These are phyloP conservation scores for Enteromius viviparus DNA, from an alignment of 2,797 vertebrate genomes.

Conservation along the genomic window DNA sequence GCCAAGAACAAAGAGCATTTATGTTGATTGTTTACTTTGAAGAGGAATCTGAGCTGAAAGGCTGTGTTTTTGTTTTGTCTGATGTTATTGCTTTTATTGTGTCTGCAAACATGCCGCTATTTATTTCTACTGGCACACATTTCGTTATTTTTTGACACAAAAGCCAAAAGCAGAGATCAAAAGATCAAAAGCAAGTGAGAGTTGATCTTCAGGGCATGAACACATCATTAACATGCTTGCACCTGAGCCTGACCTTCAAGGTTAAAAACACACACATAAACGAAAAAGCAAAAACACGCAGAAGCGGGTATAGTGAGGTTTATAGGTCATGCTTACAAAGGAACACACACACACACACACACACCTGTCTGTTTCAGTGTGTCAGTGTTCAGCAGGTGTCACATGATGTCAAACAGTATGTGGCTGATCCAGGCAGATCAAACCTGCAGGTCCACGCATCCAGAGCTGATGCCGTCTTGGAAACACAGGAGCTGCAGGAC, in stretches of 20 bases:
- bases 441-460: slow-evolving; percentile 39
- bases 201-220: slow-evolving; percentile 20
- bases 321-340: slow-evolving; percentile 25
- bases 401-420: slow-evolving; percentile 47
- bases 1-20: background rate
- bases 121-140: slow-evolving; percentile 20
- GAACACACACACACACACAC: background rate
- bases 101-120: background rate
- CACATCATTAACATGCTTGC: slow-evolving; percentile 13
- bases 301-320: slow-evolving; percentile 7
- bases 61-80: background rate
- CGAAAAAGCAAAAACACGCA: background rate
- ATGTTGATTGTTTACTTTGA: background rate
- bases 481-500: slow-evolving; percentile 43
- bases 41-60: background rate
- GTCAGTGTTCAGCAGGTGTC: slow-evolving; percentile 43
- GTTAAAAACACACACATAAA: slow-evolving; percentile 13
- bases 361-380: slow-evolving; percentile 24
- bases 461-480: slow-evolving; percentile 32
- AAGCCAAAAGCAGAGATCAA: slow-evolving; percentile 30
- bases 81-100: slow-evolving; percentile 1
- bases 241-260: slow-evolving; percentile 27
- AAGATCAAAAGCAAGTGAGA: slow-evolving; percentile 45
- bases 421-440: slow-evolving; percentile 49
- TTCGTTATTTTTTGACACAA: slow-evolving; percentile 14